Evolutionary conservation across 2,113 vertebrate genomes (phyloP), one percentile per base, ranked within the genome.

Genomic region (Ardeotis arabs): DNA sequence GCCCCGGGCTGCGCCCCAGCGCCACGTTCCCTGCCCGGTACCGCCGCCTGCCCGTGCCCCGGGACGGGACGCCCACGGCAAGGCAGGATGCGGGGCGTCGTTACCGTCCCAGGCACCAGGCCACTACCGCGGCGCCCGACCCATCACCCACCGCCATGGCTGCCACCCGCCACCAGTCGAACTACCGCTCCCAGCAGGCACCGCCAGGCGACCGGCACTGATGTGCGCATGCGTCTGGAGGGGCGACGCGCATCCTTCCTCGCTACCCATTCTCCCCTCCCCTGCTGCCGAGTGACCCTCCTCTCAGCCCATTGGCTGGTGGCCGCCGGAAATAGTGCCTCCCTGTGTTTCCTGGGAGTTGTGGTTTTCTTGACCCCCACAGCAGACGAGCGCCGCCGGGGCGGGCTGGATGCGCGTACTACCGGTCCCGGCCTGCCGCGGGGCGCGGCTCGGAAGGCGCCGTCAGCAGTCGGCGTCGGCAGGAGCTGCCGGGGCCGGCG

Each of bases 311-410:
- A 66, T 84, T 89, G 81, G 63, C 72, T 35, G 44, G 5, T 14
- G 37, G 4, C 29, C 0, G 21, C 56, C 70, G 74, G 75, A 78
- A 49, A 25, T 33, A 24, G 15, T 1, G 1, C 1, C 9, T 19
- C 6, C 20, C 73, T 2, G 0, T 1, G 11, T 7, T 3, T 55
- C 4, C 12, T 18, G 97, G 98, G 93, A 93, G 44, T 18, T 90
- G 91, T 90, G 55, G 98, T 98, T 87, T 31, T 9, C 2, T 9
- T 0, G 0, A 1, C 18, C 0, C 0, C 1, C 0, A 1, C 6
- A 2, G 9, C 10, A 7, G 29, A 4, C 1, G 2, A 1, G 7
- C 0, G 2, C 1, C 0, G 21, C 2, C 0, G 1, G 13, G 16
- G 8, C 0, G 2, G 7, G 4, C 0, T 6, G 23, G 3, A 4